These are phyloP conservation scores for Aromia moschata DNA, from an alignment of 2,888 invertebrate genomes.

Conservation along the genomic window DNA sequence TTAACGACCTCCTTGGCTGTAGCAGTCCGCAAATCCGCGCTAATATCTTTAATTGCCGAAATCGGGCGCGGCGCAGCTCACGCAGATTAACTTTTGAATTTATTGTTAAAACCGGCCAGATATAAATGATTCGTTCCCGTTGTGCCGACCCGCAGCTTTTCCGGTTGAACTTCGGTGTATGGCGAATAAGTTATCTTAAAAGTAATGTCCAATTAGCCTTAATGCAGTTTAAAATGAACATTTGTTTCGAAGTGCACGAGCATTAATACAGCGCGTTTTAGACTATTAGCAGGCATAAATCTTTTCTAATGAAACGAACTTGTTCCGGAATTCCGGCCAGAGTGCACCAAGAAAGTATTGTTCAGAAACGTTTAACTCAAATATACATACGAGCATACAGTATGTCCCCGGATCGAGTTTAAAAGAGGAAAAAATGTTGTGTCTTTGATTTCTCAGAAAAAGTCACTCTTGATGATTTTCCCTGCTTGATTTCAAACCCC, in stretches of 20 bases:
- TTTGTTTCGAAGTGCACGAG: background rate
- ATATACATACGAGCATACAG: no score
- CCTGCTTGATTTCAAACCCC: no score
- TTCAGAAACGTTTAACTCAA: no score
- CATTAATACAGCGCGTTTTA: background rate
- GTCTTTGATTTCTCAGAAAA: no score
- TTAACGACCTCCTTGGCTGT: slow-evolving; percentile 31
- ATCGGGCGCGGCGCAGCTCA: slow-evolving; percentile 36
- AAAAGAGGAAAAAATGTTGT: no score
- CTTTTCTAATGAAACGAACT: no score
- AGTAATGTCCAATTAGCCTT: background rate
- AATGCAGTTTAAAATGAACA: background rate
- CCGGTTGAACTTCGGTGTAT: slow-evolving; percentile 19
- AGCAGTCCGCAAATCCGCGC: slow-evolving; percentile 34
- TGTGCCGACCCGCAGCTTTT: slow-evolving; percentile 1
- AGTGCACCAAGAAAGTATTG: no score
- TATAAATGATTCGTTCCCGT: slow-evolving; percentile 21
- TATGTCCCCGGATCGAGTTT: no score
- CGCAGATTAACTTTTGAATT: slow-evolving; percentile 41
- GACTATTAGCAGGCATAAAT: no score
- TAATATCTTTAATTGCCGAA: slow-evolving; percentile 43
- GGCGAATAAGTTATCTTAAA: slow-evolving; percentile 13
- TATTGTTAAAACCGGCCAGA: slow-evolving; percentile 27
- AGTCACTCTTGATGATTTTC: no score
- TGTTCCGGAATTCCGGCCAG: no score